These are phyloP conservation scores for Agrochola macilenta DNA, from an alignment of 2,888 invertebrate genomes.

Conservation along the genomic window DNA sequence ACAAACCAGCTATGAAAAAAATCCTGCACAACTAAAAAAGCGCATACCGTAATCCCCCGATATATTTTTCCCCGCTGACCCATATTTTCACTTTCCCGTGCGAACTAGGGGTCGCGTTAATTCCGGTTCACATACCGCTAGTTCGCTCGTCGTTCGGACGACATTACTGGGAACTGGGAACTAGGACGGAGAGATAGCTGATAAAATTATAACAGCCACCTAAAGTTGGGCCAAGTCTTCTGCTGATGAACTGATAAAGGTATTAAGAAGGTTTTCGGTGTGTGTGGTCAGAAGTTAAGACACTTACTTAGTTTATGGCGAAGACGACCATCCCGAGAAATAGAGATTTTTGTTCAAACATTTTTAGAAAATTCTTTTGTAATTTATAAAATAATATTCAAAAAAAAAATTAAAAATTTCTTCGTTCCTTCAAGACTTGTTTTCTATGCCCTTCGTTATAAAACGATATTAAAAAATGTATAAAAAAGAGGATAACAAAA, in stretches of 20 bases:
- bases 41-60: conserved; percentile 11
- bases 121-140: conserved; percentile 68
- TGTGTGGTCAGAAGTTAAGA: conserved; percentile 1
- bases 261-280: conserved; percentile 21
- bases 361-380: too few species aligned
- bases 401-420: not conserved
- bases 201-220: conserved; percentile 50
- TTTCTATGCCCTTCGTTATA: not conserved
- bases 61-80: conserved; percentile 41
- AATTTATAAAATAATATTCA: not conserved
- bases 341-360: too few species aligned
- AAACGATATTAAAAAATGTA: not conserved
- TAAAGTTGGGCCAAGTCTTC: conserved; percentile 40
- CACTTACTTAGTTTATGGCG: not conserved
- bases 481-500: not conserved
- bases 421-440: not conserved
- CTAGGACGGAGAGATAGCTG: conserved; percentile 47
- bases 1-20: not conserved
- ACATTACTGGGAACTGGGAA: conserved; percentile 47
- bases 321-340: not conserved
- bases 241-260: conserved; percentile 43
- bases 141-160: conserved; percentile 45
- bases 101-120: conserved; percentile 61
- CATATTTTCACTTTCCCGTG: conserved; percentile 49
- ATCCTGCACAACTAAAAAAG: not conserved